A percentile compares a stretch with the other conserved stretches of the same genome.
Evolutionary conservation across 2,797 vertebrate species (phyloP).

Genomic region (Brotula barbata): DNA sequence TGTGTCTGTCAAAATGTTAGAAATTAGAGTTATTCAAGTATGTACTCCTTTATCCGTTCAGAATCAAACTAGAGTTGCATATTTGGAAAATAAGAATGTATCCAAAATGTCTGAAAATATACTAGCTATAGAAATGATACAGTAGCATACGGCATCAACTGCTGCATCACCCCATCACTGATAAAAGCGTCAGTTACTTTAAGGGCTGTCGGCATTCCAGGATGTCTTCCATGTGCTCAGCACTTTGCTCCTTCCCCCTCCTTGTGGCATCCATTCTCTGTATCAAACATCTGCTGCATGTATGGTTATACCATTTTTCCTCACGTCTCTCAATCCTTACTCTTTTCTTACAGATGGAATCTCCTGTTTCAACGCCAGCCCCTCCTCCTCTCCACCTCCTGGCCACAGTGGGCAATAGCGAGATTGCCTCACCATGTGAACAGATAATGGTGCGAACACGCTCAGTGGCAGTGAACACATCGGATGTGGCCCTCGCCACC

Average conservation of each 20-base stretch:
- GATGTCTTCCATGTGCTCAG: constrained; percentile 42
- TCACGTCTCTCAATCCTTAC: constrained; percentile 30
- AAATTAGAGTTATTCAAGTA: no score
- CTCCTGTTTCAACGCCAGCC: constrained; percentile 91
- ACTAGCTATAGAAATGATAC: constrained; percentile 26
- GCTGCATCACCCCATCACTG: constrained; percentile 28
- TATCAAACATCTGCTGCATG: constrained; percentile 52
- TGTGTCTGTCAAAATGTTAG: no score
- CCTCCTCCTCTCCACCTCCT: constrained; percentile 95
- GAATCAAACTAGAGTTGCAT: no score
- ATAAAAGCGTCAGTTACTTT: constrained; percentile 25
- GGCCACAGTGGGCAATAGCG: constrained; percentile 87
- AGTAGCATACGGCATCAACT: constrained; percentile 21
- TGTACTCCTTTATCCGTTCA: no score
- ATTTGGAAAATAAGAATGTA: neutral
- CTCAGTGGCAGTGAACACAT: constrained; percentile 96
- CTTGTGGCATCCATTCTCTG: constrained; percentile 36
- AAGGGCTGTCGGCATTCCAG: constrained; percentile 28
- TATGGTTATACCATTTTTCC: constrained; percentile 55
- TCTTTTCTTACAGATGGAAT: constrained; percentile 89
- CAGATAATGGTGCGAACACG: constrained; percentile 99
- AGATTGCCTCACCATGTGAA: constrained; percentile 96
- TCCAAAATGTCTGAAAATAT: neutral
- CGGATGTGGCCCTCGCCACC: constrained; percentile 92
- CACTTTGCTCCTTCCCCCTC: constrained; percentile 45